Evolutionary conservation across 2,113 vertebrate species (phyloP).

Genomic region (Bungarus multicinctus): DNA sequence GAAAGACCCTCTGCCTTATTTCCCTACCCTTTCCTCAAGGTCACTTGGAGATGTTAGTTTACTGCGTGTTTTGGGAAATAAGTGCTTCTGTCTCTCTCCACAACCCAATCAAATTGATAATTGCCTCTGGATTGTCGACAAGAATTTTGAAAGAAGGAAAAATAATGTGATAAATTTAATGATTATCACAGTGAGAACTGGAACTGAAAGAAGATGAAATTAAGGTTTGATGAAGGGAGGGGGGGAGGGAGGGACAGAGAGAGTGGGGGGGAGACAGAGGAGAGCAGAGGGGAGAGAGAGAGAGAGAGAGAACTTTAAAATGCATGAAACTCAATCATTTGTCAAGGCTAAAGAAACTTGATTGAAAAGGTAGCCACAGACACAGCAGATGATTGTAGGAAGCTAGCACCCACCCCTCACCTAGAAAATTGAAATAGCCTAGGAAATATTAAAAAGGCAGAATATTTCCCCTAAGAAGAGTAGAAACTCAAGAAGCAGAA

Average conservation of each 20-base stretch:
- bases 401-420: too few species aligned
- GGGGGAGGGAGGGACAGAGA: neutral
- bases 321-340: neutral
- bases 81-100: neutral
- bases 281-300: too few species aligned
- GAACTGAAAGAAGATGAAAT: neutral
- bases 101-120: neutral
- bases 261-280: too few species aligned
- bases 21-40: neutral
- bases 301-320: neutral
- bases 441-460: too few species aligned
- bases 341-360: neutral
- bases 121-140: neutral
- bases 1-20: neutral
- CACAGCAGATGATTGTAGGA: neutral
- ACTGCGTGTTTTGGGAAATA: neutral
- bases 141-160: neutral
- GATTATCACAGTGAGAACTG: neutral
- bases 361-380: neutral
- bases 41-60: neutral
- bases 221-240: neutral
- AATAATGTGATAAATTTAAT: neutral
- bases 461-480: too few species aligned
- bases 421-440: too few species aligned
- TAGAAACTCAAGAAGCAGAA: too few species aligned